Base-by-base conservation (phyloP, 2,888 invertebrate genomes). In the Coremacera marginata region DNA sequence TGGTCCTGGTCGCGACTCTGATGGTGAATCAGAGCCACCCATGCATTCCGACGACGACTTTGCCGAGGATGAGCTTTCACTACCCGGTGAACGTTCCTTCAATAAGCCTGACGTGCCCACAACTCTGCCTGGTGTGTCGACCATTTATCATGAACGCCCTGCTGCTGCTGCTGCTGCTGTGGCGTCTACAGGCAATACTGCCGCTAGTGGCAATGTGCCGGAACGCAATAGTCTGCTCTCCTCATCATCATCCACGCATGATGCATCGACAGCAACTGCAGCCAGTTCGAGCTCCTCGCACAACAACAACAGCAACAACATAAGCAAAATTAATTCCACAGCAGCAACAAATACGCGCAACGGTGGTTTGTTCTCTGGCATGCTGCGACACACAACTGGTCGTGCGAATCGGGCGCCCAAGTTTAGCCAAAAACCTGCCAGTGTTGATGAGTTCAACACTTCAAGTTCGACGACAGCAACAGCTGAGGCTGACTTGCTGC, bases 41-140 rank as follows among this genome's bases (percentile, higher is more conserved):
- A 91, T 93, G 52, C 93, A 93, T 85, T 95, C 95, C 85, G 95
- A 95, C 86, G 95, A 95, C 84, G 95, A 95, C 85, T 95, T 95
- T 86, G 95, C 95, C 70, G 95, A 95, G 89, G 95, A 95, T 86
- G 95, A 95, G 86, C 91, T 95, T 16, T 94, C 92, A 80, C 86
- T 92, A 81, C 91, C 90, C 0, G 92, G 91, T 75, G 91, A 89
- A 72, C 84, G 88, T 80, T 84, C 85, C 25, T 88, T 88, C 80
- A 87, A 87, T 79, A 89, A 89, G 83, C 79, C 79, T 1, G 80
- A 80, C 11, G 81, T 82, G 5, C 70, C 81, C 0, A 65, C 49
- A 8, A 31, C 65, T 14, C 57, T 65, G 22, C 67, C 60, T 27
- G 72, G 67, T 71, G 55, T 49, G 7, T 37, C 77, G 0, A 70